Evolutionary conservation across 2,888 invertebrate genomes (phyloP).

Genomic region (Adela reaumurella): DNA sequence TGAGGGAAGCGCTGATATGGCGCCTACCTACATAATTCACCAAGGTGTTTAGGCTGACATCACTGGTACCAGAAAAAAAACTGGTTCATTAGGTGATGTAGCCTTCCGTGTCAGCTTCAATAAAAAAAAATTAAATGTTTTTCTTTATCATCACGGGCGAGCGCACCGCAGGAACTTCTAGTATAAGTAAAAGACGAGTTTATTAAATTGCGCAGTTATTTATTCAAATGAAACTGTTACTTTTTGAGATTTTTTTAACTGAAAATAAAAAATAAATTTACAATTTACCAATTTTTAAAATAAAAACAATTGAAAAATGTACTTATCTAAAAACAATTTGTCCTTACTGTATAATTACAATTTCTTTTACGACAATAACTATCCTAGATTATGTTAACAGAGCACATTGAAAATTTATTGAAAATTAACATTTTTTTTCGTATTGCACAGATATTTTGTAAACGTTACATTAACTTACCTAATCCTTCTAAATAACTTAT

Average conservation of each 20-base stretch:
- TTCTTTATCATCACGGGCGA: too few relatives aligned
- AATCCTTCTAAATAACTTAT: not conserved
- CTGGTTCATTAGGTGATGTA: too few relatives aligned
- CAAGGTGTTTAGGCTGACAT: too few relatives aligned
- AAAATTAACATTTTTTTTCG: constrained; percentile 35
- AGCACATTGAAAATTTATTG: constrained; percentile 22
- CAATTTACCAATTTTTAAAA: not conserved
- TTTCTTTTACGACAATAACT: constrained; percentile 37
- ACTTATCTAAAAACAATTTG: not conserved
- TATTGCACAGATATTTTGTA: constrained; percentile 51
- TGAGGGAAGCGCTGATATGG: too few relatives aligned
- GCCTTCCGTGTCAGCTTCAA: too few relatives aligned
- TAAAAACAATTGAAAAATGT: constrained; percentile 13
- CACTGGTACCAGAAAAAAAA: too few relatives aligned
- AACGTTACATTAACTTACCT: constrained; percentile 21
- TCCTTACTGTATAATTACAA: constrained; percentile 29
- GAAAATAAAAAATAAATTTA: too few relatives aligned
- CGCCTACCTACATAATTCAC: too few relatives aligned
- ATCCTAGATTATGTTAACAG: constrained; percentile 34
- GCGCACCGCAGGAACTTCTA: too few relatives aligned
- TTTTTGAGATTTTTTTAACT: not conserved
- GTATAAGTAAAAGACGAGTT: too few relatives aligned
- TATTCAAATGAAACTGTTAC: not conserved
- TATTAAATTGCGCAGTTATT: constrained; percentile 20
- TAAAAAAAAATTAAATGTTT: too few relatives aligned